Base-by-base conservation (phyloP, 2,113 vertebrate species). In the Baryphthengus martii region DNA sequence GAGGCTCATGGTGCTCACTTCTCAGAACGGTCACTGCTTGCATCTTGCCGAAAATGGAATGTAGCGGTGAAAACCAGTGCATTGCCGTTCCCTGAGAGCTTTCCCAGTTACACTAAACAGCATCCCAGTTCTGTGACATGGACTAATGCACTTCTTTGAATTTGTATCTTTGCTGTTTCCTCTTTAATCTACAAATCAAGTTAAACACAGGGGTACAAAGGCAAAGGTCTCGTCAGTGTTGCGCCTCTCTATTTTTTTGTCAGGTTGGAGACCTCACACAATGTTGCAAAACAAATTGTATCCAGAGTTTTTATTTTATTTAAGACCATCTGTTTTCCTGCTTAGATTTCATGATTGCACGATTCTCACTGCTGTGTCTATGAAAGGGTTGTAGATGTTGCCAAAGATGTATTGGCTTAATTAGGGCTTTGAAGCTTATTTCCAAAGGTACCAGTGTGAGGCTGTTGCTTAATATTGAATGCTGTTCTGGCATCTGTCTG, bases 311-410 rank as follows among this genome's bases (percentile, higher is more conserved):
- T 86, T 78, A 47, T 96, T 96, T 94, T 90, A 75, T 92, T 94
- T 85, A 90, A 88, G 68, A 86, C 93, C 85, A 92, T 96, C 92
- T 96, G 90, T 85, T 96, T 96, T 90, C 50, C 75, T 94, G 50
- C 39, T 94, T 90, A 63, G 52, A 55, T 91, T 90, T 90, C 40
- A 29, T 55, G 82, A 93, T 39, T 91, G 75, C 56, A 40, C 2
- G 3, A 42, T 86, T 90, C 81, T 93, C 37, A 73, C 67, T 90
- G 90, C 92, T 95, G 88, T 90, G 95, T 55, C 67, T 71, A 6
- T 47, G 12, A 53, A 88, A 93, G 68, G 90, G 24, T 90, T 96
- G 35, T 63, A 97, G 93, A 86, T 63, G 40, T 85, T 92, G 75
- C 85, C 52, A 90, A 61, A 88, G 90, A 88, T 52, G 26, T 88